Evolutionary conservation across 2,113 vertebrate species (phyloP).

Genomic region (Seriola rivoliana): DNA sequence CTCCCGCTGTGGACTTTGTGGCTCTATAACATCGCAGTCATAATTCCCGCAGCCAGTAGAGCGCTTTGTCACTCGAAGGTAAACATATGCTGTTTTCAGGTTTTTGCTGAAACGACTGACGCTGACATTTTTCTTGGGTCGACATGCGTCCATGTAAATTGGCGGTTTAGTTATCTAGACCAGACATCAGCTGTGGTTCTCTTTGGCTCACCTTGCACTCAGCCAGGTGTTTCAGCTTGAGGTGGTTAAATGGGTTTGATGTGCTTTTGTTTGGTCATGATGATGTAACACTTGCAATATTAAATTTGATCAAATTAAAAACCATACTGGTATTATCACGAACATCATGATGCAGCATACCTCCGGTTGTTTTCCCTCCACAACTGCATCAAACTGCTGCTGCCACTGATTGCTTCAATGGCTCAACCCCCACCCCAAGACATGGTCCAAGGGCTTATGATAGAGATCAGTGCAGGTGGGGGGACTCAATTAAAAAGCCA

Average conservation of each 20-base stretch:
- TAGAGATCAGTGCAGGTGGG: constrained; percentile 78
- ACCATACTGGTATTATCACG: not conserved
- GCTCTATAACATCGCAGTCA: not conserved
- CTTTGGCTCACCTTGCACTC: not conserved
- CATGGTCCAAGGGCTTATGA: constrained; percentile 68
- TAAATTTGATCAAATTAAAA: not conserved
- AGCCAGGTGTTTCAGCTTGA: not conserved
- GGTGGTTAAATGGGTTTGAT: not conserved
- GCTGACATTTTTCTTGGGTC: not conserved
- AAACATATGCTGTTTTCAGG: not conserved
- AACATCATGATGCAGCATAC: not conserved
- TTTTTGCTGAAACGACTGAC: not conserved
- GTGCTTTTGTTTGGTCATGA: too few relatives aligned
- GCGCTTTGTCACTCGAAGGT: not conserved
- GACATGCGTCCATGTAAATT: not conserved
- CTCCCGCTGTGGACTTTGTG: not conserved
- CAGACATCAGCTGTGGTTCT: not conserved
- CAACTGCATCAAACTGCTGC: constrained; percentile 8
- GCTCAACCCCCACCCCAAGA: constrained; percentile 39
- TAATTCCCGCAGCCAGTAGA: not conserved
- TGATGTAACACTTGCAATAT: not conserved
- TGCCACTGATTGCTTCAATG: constrained; percentile 16
- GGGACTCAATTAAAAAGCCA: constrained; percentile 84
- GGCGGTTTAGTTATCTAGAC: not conserved
- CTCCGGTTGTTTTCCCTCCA: not conserved